A percentile compares a stretch with the other conserved stretches of the same genome.
phyloP scores from a whole-genome alignment of 2,888 invertebrate species.

The Antitype chi region DNA sequence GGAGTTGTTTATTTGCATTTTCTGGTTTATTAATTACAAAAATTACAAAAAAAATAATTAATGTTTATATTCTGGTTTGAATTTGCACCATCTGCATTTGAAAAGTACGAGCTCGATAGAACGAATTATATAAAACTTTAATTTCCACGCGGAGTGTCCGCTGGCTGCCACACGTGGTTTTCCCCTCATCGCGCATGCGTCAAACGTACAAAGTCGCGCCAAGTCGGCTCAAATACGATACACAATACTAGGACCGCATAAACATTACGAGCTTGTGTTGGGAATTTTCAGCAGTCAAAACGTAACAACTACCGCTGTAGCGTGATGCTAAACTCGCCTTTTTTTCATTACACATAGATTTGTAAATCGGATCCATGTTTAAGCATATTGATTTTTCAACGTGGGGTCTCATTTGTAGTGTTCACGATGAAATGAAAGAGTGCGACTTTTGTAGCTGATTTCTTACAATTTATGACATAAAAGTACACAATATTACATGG shows the following conservation, averaged over 20 bases:
- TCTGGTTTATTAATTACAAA: no score
- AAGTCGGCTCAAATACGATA: constrained; percentile 34
- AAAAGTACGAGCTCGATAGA: background rate
- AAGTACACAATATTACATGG: background rate
- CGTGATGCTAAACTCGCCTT: background rate
- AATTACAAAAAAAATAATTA: no score
- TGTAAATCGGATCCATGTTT: background rate
- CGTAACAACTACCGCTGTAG: background rate
- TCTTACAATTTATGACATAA: constrained; percentile 32
- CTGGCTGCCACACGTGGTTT: background rate
- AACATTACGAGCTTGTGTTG: constrained; percentile 3
- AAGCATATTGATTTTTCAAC: constrained; percentile 13
- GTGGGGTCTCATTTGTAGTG: constrained; percentile 2
- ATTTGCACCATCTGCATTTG: background rate
- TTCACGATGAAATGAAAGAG: background rate
- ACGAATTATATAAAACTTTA: background rate
- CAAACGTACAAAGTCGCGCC: background rate
- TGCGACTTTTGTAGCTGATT: background rate
- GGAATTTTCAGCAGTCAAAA: background rate
- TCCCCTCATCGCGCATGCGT: constrained; percentile 15
- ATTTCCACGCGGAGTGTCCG: background rate
- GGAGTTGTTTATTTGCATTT: no score
- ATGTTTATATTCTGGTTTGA: no score
- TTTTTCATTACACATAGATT: rapidly evolving
- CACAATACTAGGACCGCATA: constrained; percentile 61